phyloP scores from a whole-genome alignment of 1,140 invertebrate genomes.

The Ladona fulva region DNA sequence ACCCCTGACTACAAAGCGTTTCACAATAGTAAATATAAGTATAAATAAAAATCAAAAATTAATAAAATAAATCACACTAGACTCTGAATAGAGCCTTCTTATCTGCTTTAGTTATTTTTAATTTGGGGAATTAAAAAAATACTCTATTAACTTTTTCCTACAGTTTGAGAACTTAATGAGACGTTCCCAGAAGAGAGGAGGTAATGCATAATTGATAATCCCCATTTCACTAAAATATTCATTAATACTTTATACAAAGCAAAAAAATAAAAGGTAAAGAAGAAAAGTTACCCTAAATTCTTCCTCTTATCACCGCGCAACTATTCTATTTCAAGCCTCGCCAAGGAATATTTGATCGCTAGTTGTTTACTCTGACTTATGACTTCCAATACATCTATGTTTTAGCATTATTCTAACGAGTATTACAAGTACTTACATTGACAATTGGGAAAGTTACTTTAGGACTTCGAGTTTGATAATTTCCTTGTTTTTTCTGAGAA shows the following conservation, averaged over 20 bases:
- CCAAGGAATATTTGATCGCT: too few relatives aligned
- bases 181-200: background rate
- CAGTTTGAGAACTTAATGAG: background rate
- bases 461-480: too few relatives aligned
- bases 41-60: conserved; percentile 6
- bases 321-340: too few relatives aligned
- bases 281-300: background rate
- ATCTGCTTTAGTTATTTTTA: conserved; percentile 3
- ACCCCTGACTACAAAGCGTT: conserved; percentile 2
- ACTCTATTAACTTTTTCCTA: background rate
- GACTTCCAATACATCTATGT: too few relatives aligned
- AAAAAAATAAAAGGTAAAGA: background rate
- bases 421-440: too few relatives aligned
- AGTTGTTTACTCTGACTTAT: too few relatives aligned
- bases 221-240: background rate
- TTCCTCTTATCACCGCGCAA: too few relatives aligned
- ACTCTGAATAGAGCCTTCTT: background rate
- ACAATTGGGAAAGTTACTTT: too few relatives aligned
- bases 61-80: conserved; percentile 3
- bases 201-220: background rate
- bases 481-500: too few relatives aligned
- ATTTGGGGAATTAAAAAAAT: background rate
- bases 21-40: conserved; percentile 2
- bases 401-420: too few relatives aligned
- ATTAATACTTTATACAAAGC: background rate